Percentiles rank a stretch among this genome's conserved stretches.
Evolutionary conservation across 2,113 vertebrate species (phyloP).

Genomic region (Daubentonia madagascariensis): DNA sequence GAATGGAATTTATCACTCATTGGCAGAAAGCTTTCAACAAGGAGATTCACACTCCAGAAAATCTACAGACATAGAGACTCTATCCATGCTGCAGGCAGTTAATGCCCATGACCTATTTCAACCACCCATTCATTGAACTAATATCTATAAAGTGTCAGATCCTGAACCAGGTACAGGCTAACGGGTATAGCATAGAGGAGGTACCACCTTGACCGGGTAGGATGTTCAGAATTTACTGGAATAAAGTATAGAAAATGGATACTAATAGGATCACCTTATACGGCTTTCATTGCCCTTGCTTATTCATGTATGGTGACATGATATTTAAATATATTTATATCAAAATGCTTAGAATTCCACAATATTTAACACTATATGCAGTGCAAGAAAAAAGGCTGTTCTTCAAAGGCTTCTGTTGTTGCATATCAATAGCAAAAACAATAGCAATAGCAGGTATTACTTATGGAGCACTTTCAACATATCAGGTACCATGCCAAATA

Average conservation of each 20-base stretch:
- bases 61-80: not conserved
- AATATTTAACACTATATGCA: not conserved
- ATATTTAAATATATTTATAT: not conserved
- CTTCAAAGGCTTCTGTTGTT: not conserved
- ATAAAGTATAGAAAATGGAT: not conserved
- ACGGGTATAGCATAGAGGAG: not conserved
- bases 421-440: not conserved
- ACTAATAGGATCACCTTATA: not conserved
- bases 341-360: not conserved
- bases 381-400: not conserved
- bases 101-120: not conserved
- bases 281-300: not conserved
- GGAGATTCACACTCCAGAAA: not conserved
- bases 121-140: not conserved
- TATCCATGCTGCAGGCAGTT: not conserved
- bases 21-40: not conserved
- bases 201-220: not conserved
- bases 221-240: not conserved
- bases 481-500: not conserved
- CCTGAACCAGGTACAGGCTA: not conserved
- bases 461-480: fast-evolving
- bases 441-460: not conserved
- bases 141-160: not conserved
- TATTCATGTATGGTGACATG: not conserved
- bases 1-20: not conserved